phyloP scores from a whole-genome alignment of 2,797 vertebrate genomes.

The Eurystomus glaucurus region DNA sequence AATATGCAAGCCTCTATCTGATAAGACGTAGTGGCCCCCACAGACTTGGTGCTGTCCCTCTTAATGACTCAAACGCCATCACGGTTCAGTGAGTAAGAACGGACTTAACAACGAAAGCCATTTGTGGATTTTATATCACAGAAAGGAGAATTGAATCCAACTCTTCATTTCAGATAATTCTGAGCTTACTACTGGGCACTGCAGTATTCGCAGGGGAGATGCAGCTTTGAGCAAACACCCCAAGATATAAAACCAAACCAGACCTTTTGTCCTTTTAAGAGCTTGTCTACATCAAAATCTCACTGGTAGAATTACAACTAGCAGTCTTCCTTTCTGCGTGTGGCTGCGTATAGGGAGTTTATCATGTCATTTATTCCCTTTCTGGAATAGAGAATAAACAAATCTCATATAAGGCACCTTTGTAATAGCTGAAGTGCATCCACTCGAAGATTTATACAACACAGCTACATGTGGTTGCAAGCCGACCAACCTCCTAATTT shows the following conservation, averaged over 20 bases:
- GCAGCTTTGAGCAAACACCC: background rate
- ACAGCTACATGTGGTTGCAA: background rate
- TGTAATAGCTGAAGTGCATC: background rate
- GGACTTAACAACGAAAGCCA: conserved; percentile 20
- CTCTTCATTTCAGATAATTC: background rate
- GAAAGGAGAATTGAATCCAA: background rate
- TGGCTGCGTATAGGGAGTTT: background rate
- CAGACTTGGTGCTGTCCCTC: background rate
- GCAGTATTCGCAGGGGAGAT: background rate
- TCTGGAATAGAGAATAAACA: background rate
- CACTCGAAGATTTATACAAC: background rate
- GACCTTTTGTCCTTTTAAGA: background rate
- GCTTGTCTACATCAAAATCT: background rate
- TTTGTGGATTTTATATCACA: background rate
- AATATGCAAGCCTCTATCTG: background rate
- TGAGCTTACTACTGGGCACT: background rate
- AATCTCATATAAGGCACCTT: background rate
- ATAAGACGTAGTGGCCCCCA: background rate
- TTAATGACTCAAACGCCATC: background rate
- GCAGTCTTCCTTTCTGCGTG: background rate
- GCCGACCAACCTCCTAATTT: background rate
- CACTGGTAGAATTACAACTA: background rate
- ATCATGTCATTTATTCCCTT: background rate
- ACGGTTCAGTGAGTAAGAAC: background rate
- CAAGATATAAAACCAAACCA: background rate